These are phyloP conservation scores for Bambusicola thoracicus DNA, from an alignment of 2,113 vertebrate genomes.

Conservation along the genomic window DNA sequence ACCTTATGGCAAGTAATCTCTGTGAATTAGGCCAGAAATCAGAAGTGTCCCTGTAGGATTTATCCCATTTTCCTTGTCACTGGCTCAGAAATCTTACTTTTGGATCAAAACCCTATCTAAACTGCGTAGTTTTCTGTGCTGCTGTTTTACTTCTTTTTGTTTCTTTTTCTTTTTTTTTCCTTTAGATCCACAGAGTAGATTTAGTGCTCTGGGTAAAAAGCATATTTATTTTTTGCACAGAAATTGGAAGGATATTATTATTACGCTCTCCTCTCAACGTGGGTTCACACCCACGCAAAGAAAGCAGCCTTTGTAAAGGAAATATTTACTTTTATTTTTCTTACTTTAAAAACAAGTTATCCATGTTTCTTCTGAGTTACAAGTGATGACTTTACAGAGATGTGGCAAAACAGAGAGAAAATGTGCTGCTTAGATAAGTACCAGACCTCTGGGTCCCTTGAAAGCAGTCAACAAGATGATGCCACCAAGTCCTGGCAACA, in stretches of 20 bases:
- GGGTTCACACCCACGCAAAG: background rate
- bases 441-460: background rate
- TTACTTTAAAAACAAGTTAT: background rate
- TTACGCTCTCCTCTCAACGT: rapidly evolving
- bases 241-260: background rate
- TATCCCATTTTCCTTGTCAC: background rate
- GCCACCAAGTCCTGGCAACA: background rate
- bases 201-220: background rate
- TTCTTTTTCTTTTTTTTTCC: background rate
- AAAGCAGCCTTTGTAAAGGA: background rate
- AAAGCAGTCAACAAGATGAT: rapidly evolving
- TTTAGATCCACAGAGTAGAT: background rate
- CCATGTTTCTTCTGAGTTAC: background rate
- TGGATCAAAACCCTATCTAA: background rate
- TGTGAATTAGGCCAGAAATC: conserved; percentile 39
- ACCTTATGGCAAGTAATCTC: conserved; percentile 49
- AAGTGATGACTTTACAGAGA: background rate
- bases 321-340: background rate
- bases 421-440: background rate
- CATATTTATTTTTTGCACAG: background rate
- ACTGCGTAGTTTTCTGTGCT: background rate
- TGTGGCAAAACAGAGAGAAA: background rate
- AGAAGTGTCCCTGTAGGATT: background rate
- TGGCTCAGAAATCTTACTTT: background rate
- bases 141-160: background rate